phyloP scores from a whole-genome alignment of 2,113 vertebrate genomes.

The Circaetus cinerascens region DNA sequence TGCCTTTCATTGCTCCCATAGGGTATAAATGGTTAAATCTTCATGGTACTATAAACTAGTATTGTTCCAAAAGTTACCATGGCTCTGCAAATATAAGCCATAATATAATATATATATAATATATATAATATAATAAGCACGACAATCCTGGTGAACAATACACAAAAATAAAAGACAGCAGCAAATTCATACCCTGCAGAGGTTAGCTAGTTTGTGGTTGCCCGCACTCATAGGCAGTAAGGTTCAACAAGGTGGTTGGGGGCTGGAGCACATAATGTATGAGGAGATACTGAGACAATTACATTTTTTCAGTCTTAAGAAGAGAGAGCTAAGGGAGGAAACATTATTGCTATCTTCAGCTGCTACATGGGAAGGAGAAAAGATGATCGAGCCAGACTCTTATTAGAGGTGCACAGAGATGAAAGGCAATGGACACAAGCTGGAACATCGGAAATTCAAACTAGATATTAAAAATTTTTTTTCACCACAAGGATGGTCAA shows the following conservation, averaged over 20 bases:
- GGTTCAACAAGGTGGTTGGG: background rate
- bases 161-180: background rate
- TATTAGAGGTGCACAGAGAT: fast-evolving
- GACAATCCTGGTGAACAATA: background rate
- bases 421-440: background rate
- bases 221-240: background rate
- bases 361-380: background rate
- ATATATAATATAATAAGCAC: background rate
- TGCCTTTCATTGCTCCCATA: background rate
- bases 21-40: background rate
- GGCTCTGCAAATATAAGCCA: background rate
- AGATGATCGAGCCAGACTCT: background rate
- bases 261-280: background rate
- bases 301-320: background rate
- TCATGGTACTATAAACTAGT: background rate
- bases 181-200: background rate
- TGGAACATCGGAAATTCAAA: background rate
- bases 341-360: background rate
- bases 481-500: background rate
- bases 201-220: background rate
- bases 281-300: background rate
- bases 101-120: background rate
- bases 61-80: background rate
- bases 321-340: background rate
- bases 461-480: background rate